Percentiles rank a stretch among this genome's conserved stretches.
Conservation (phyloP, 2,888 invertebrate genomes). For the Papilio protenor region DNA sequence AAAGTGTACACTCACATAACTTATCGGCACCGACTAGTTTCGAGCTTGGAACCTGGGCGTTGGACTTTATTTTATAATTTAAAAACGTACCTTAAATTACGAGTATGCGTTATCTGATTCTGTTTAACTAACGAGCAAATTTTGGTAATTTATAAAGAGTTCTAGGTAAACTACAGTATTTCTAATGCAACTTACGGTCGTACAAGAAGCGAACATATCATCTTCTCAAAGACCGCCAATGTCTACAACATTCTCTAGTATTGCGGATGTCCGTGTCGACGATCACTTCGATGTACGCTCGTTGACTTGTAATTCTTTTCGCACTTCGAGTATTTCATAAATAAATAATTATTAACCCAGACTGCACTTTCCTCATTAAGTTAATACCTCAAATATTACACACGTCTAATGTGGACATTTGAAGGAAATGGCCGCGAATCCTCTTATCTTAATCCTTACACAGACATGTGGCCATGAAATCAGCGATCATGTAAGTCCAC, state of each 20-base stretch:
- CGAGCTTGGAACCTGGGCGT: too few species aligned
- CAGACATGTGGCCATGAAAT: conserved; percentile 54
- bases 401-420: conserved; percentile 69
- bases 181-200: too few species aligned
- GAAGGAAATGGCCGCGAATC: conserved; percentile 74
- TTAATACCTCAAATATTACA: conserved; percentile 42
- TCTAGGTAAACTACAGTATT: too few species aligned
- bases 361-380: conserved; percentile 43
- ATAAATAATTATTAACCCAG: conserved; percentile 3
- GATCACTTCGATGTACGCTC: background rate
- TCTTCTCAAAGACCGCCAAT: too few species aligned
- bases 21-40: too few species aligned
- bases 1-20: too few species aligned
- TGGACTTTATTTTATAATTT: too few species aligned
- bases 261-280: background rate
- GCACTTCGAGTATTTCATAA: background rate
- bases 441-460: conserved; percentile 79
- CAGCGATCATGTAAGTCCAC: conserved; percentile 39
- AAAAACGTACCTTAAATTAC: too few species aligned
- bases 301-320: background rate
- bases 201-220: too few species aligned
- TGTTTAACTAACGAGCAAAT: too few species aligned
- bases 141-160: too few species aligned
- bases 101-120: too few species aligned
- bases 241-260: background rate